Evolutionary conservation across 2,797 vertebrate species (phyloP), one percentile per base, ranked within the genome.

Genomic region (Octomys mimax): DNA sequence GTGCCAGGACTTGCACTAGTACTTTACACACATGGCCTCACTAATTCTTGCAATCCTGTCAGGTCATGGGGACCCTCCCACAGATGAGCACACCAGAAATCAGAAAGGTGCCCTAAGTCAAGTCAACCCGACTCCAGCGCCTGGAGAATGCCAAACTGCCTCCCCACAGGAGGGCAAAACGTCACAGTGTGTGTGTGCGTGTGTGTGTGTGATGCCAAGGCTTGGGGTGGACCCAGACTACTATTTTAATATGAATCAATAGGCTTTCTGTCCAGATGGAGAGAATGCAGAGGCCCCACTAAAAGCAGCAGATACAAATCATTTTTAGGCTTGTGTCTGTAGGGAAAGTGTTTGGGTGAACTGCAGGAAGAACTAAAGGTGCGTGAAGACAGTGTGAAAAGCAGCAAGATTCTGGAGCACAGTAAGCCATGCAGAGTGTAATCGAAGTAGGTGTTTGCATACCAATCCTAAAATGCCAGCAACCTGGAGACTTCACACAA

Each of bases 401-500:
- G 36, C 90, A 33, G 28, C 24, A 42, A 52, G 52, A 66, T 66
- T 91, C 59, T 36, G 71, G 73, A 92, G 46, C 87, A 95, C n/a
- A 62, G 10, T 4, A 71, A 42, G 26, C 16, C n/a, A 46, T 2
- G 14, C 7, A 68, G 16, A 49, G 33, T 22, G 62, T 8, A 13
- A 49, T 6, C 6, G 13, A n/a, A 24, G 46, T 36, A 80, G 73
- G 66, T 54, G 39, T 80, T 80, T 95, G n/a, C 0, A 0, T 2
- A 59, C 16, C 18, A 39, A 18, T 71, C 36, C 61, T 80, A 70
- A 95, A 90, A 87, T 22, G 59, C 62, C 39, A 81, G 68, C 16
- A 61, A 80, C 6, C 59, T 42, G 46, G 64, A 80, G 95, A 88
- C 36, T 10, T 84, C n/a, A 91, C 28, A 26, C 86, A 68, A 91